Conservation (phyloP, 2,113 vertebrate genomes). For the Elephantulus edwardii region DNA sequence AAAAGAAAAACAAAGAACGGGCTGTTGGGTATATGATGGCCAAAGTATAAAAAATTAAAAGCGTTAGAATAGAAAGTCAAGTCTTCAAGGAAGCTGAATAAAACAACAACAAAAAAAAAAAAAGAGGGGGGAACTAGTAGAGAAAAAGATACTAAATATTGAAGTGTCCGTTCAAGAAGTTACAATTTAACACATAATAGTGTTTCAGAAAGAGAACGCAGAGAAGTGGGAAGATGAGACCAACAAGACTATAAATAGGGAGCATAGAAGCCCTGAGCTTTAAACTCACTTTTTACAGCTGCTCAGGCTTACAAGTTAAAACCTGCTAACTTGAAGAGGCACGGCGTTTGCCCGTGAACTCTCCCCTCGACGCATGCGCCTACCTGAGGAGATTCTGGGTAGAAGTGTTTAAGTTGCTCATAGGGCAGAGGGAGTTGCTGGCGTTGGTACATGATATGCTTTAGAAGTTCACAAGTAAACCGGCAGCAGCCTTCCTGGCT, state of each 20-base stretch:
- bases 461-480: slow-evolving; percentile 94
- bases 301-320: not conserved
- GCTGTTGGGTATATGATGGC: not conserved
- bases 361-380: not conserved
- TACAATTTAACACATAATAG: not conserved
- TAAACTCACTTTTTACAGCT: not conserved
- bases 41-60: not conserved
- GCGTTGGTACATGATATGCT: slow-evolving; percentile 94
- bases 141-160: slow-evolving; percentile 14
- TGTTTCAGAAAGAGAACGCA: not conserved
- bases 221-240: too few relatives aligned
- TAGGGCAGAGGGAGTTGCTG: slow-evolving; percentile 97
- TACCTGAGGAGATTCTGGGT: slow-evolving; percentile 79
- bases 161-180: not conserved
- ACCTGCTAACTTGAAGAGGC: not conserved
- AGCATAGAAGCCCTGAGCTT: not conserved
- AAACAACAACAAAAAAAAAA: not conserved
- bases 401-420: slow-evolving; percentile 91
- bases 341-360: not conserved
- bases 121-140: not conserved
- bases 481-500: slow-evolving; percentile 91
- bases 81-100: not conserved
- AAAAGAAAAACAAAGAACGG: not conserved
- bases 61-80: not conserved
- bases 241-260: not conserved